phyloP scores from a whole-genome alignment of 2,888 invertebrate genomes.

The Micoletzkya japonica region DNA sequence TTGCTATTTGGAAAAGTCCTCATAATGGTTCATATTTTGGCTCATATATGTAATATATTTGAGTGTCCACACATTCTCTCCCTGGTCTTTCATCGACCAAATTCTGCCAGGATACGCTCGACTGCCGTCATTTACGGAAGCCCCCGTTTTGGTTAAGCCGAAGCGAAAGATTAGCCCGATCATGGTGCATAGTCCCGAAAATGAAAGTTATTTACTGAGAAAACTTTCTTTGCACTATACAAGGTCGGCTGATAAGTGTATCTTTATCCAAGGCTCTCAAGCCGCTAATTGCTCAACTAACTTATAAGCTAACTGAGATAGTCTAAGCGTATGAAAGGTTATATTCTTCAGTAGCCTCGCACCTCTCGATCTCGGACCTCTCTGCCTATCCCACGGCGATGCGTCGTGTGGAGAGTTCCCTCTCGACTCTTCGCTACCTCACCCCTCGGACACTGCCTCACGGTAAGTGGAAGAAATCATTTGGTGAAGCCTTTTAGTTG shows the following conservation, averaged over 20 bases:
- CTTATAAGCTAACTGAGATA: neutral
- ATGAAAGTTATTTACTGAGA: neutral
- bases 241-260: too few species aligned
- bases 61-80: too few species aligned
- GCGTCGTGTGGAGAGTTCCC: constrained; percentile 26
- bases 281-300: neutral
- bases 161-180: too few species aligned
- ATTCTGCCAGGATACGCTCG: too few species aligned
- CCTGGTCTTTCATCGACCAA: too few species aligned
- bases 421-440: constrained; percentile 8
- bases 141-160: neutral
- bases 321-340: neutral
- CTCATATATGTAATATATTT: too few species aligned
- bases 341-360: neutral
- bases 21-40: too few species aligned
- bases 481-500: neutral
- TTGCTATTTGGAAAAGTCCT: too few species aligned
- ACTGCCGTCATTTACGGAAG: neutral
- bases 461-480: neutral
- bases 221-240: neutral
- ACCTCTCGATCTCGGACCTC: neutral
- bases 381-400: constrained; percentile 3
- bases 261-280: neutral
- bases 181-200: neutral
- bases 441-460: constrained; percentile 1